Evolutionary conservation across 2,888 invertebrate species (phyloP), one percentile per base, ranked within the genome.

Genomic region (Phragmatobia fuliginosa): DNA sequence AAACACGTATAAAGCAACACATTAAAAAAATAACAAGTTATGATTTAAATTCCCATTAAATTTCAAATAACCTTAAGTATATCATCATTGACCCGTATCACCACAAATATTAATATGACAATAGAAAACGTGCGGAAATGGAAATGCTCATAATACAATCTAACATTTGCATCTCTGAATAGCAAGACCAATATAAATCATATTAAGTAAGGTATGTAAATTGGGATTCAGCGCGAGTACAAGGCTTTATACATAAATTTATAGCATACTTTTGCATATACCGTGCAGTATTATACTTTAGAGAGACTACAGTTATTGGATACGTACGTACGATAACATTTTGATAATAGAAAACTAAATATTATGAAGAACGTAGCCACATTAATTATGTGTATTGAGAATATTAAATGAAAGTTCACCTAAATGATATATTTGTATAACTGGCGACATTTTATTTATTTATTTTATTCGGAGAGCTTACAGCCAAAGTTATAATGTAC

Each of bases 181-280:
- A 61, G 72, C 32, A 72, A 61, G 76, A 58, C 71, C 63, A 63
- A 60, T 60, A 70, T 73, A 72, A 71, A 75, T 79, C 77, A 75
- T 59, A 31, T 62, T 74, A 74, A 77, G 71, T 75, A 71, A 67
- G 73, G 66, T 66, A 79, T 77, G 80, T 75, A 79, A 77, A 79
- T 79, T 64, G 52, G 36, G 31, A 67, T 75, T 72, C 66, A 74
- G 66, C 75, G 75, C 74, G 75, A 81, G 77, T 66, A 77, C 65
- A 69, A 61, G 66, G 75, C 75, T 77, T 81, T 78, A 80, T 80
- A 74, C 74, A 81, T 79, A 74, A 82, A 81, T 79, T 81, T 82
- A 81, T 82, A 74, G 80, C 79, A 82, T 80, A 82, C 82, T 82
- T 81, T 82, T 80, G 75, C 82, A 82, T 81, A 78, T 73, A 82